phyloP scores from a whole-genome alignment of 2,113 vertebrate species.

The Pica pica region DNA sequence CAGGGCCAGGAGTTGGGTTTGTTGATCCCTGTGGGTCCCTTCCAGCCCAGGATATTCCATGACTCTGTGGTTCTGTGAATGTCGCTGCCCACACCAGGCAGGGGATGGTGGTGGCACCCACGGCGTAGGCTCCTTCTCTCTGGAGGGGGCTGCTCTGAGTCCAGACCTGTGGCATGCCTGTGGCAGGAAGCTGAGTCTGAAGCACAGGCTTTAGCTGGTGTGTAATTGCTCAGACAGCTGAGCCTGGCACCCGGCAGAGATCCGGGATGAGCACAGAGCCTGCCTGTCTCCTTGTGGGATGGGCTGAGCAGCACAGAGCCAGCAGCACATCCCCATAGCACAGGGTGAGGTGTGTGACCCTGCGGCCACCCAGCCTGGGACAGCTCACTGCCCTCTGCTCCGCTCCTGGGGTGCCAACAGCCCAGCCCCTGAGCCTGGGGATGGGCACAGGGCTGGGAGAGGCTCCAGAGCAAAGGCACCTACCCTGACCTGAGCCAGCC shows the following conservation, averaged over 20 bases:
- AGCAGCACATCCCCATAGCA: rapidly evolving
- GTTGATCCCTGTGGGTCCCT: background rate
- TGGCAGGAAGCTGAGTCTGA: background rate
- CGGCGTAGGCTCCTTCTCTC: rapidly evolving
- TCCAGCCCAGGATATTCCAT: background rate
- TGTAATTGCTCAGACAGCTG: background rate
- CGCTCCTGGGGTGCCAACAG: rapidly evolving
- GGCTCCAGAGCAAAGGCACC: background rate
- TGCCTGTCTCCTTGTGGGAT: background rate
- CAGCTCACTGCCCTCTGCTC: background rate
- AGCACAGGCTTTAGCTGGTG: background rate
- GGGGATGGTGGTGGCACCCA: background rate
- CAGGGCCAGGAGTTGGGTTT: background rate
- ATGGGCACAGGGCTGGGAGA: background rate
- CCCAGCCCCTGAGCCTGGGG: background rate
- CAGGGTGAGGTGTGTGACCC: background rate
- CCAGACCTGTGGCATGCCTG: background rate
- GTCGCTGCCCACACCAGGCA: background rate
- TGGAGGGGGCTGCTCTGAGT: background rate
- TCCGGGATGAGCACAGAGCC: background rate
- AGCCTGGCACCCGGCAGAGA: background rate
- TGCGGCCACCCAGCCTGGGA: rapidly evolving
- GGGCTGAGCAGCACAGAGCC: background rate
- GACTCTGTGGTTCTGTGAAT: background rate
- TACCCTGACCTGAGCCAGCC: slow-evolving; percentile 16